These are phyloP conservation scores for Mustela lutreola DNA, from an alignment of 2,113 vertebrate genomes.

Conservation along the genomic window DNA sequence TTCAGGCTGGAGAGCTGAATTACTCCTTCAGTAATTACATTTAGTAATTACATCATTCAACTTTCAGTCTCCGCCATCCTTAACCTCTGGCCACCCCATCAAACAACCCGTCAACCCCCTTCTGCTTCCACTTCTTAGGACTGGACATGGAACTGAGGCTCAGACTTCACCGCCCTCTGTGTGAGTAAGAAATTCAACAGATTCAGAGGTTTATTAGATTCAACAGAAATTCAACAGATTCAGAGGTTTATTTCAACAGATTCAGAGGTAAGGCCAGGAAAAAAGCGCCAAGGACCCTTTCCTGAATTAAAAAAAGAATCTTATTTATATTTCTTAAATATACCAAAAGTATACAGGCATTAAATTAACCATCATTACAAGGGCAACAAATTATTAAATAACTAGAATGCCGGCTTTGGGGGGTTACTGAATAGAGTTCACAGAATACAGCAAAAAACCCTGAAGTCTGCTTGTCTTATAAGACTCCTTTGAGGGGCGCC, in stretches of 20 bases:
- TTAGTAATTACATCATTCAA: neutral
- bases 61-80: neutral
- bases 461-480: neutral
- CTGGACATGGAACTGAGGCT: neutral
- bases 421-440: neutral
- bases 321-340: neutral
- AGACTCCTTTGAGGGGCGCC: too few relatives aligned
- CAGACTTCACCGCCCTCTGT: neutral
- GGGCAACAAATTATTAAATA: neutral
- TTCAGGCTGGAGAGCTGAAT: neutral
- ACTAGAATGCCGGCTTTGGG: neutral
- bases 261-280: neutral
- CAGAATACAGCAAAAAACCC: neutral
- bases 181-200: neutral
- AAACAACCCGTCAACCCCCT: neutral
- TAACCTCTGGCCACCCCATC: neutral
- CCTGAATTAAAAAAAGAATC: neutral
- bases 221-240: too few relatives aligned
- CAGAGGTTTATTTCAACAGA: too few relatives aligned
- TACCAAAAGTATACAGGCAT: neutral
- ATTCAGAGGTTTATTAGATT: neutral
- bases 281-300: neutral
- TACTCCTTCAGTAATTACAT: neutral
- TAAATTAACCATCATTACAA: slow-evolving; percentile 1
- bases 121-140: neutral